Percentiles rank a stretch among this genome's conserved stretches.
Conservation (phyloP, 1,140 invertebrate genomes). For the Holotrichia oblita region DNA sequence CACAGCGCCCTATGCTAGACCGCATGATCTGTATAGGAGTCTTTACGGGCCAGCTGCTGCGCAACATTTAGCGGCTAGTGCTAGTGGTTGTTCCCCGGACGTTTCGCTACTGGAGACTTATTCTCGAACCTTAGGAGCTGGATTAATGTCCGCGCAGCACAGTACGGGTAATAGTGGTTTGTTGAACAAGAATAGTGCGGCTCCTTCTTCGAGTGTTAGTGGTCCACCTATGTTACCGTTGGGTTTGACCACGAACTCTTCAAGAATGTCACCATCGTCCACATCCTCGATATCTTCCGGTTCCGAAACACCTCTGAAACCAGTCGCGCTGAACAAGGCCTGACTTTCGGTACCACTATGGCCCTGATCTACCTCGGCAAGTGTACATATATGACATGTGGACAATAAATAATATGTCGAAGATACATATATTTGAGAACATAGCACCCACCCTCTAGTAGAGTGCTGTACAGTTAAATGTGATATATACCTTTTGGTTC, state of each 20-base stretch:
- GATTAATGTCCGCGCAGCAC: constrained; percentile 60
- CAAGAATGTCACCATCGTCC: constrained; percentile 56
- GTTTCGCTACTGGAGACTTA: constrained; percentile 73
- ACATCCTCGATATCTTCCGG: constrained; percentile 55
- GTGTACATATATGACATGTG: constrained; percentile 56
- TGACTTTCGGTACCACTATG: constrained; percentile 54
- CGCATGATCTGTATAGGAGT: constrained; percentile 73
- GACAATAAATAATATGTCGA: constrained; percentile 57
- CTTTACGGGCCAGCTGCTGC: constrained; percentile 67
- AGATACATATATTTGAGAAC: constrained; percentile 25
- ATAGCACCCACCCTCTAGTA: constrained; percentile 47
- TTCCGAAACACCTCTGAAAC: constrained; percentile 59
- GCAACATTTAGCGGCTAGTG: constrained; percentile 60
- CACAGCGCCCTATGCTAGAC: constrained; percentile 68
- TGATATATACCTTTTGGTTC: constrained; percentile 60
- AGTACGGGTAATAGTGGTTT: constrained; percentile 46
- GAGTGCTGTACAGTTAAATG: constrained; percentile 61
- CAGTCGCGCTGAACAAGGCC: constrained; percentile 60
- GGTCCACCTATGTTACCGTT: constrained; percentile 48
- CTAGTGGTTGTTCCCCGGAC: constrained; percentile 66
- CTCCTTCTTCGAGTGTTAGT: constrained; percentile 50
- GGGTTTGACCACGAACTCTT: constrained; percentile 54
- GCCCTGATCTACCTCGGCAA: constrained; percentile 57
- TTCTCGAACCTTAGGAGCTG: constrained; percentile 66
- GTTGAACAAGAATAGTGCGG: constrained; percentile 52